Percentiles rank a stretch among this genome's conserved stretches.
Evolutionary conservation across 2,797 vertebrate genomes (phyloP).

Genomic region (Gorsachius magnificus): DNA sequence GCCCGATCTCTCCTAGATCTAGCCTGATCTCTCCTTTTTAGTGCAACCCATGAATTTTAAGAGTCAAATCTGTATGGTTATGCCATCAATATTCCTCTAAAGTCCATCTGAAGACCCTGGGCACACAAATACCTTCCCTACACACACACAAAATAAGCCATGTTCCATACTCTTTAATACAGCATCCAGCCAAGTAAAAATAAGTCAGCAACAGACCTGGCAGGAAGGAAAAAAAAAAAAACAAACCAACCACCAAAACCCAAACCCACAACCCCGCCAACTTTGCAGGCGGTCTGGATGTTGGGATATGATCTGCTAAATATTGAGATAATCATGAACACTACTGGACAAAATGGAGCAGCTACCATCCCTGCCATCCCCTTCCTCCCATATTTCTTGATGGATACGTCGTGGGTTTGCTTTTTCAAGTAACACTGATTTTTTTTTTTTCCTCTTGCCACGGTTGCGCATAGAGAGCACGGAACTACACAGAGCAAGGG

Average conservation of each 20-base stretch:
- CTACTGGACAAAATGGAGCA: background rate
- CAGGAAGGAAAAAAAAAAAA: no score
- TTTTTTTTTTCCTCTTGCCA: background rate
- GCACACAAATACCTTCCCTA: background rate
- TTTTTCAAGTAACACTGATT: background rate
- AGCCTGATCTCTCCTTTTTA: background rate
- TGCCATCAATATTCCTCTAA: background rate
- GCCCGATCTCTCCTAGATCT: background rate
- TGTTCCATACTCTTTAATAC: background rate
- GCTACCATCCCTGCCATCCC: background rate
- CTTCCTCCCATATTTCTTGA: background rate
- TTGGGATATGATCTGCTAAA: background rate
- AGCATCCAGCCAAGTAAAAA: background rate
- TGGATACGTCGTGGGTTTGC: rapidly evolving
- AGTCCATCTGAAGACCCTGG: background rate
- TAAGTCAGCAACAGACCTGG: background rate
- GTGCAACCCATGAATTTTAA: background rate
- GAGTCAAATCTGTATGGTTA: background rate
- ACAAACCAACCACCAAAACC: no score
- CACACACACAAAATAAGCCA: no score
- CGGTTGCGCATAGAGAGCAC: background rate
- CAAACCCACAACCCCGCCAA: rapidly evolving
- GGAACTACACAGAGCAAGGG: background rate
- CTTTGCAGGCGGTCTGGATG: background rate
- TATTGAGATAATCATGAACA: background rate